phyloP scores from a whole-genome alignment of 1,140 invertebrate species.

The Gryllus bimaculatus region DNA sequence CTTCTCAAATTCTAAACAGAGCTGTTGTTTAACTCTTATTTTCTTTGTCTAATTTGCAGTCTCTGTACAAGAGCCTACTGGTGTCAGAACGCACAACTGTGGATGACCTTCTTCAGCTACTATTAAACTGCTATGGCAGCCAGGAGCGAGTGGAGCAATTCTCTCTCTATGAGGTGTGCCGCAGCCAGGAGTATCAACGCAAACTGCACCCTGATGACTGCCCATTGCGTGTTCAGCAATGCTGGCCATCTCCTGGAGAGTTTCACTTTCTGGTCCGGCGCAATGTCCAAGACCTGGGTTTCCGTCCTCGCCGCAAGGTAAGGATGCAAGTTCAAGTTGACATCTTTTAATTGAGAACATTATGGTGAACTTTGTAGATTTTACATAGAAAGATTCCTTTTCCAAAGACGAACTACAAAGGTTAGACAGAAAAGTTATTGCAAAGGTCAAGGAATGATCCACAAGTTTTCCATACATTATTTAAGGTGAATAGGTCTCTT shows the following conservation, averaged over 20 bases:
- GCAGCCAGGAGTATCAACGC: conserved; percentile 65
- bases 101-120: conserved; percentile 74
- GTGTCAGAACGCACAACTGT: conserved; percentile 84
- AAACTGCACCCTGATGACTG: conserved; percentile 78
- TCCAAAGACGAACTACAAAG: neutral
- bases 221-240: conserved; percentile 70
- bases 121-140: conserved; percentile 77
- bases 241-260: conserved; percentile 52
- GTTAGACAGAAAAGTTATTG: neutral
- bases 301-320: conserved; percentile 18
- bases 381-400: neutral
- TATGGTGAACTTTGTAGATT: neutral
- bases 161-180: conserved; percentile 71
- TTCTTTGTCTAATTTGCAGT: conserved; percentile 36
- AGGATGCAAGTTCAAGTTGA: neutral
- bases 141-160: conserved; percentile 71
- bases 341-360: neutral
- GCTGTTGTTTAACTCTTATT: no score
- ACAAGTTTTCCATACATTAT: neutral
- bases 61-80: conserved; percentile 84
- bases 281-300: conserved; percentile 10
- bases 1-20: no score
- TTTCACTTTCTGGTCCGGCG: conserved; percentile 68
- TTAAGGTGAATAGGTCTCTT: neutral
- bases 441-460: neutral